These are phyloP conservation scores for Elachura formosa DNA, from an alignment of 2,113 vertebrate genomes.

Conservation along the genomic window DNA sequence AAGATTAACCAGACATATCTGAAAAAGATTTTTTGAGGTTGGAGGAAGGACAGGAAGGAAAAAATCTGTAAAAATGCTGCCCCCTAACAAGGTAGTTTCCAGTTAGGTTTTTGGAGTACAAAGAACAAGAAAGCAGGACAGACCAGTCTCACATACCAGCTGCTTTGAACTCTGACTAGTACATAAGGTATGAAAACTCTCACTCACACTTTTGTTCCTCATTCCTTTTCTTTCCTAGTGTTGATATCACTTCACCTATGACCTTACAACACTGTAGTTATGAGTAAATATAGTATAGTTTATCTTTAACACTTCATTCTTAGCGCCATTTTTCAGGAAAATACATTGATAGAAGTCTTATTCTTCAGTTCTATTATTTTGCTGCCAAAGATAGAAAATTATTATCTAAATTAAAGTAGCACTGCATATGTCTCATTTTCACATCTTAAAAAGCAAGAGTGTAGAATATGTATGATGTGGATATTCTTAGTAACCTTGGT, in stretches of 20 bases:
- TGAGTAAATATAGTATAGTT: neutral
- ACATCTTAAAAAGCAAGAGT: neutral
- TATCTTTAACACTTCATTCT: neutral
- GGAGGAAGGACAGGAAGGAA: neutral
- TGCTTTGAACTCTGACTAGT: neutral
- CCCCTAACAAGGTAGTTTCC: neutral
- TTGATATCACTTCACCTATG: neutral
- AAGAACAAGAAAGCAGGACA: neutral
- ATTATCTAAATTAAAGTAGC: constrained; percentile 25
- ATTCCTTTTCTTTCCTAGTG: neutral
- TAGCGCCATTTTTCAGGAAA: neutral
- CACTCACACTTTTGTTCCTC: neutral
- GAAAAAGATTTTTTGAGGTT: neutral
- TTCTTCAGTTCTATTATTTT: neutral
- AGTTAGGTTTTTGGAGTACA: neutral
- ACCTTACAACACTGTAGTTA: neutral
- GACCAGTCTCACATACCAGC: neutral
- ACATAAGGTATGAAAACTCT: neutral
- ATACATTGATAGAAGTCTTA: neutral
- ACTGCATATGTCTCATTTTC: neutral
- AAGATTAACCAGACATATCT: neutral
- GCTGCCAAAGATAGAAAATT: neutral
- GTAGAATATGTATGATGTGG: neutral
- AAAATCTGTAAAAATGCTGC: neutral
- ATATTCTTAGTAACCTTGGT: constrained; percentile 19